Evolutionary conservation across 2,888 invertebrate species (phyloP).

Genomic region (Himalopsyche tibetana): DNA sequence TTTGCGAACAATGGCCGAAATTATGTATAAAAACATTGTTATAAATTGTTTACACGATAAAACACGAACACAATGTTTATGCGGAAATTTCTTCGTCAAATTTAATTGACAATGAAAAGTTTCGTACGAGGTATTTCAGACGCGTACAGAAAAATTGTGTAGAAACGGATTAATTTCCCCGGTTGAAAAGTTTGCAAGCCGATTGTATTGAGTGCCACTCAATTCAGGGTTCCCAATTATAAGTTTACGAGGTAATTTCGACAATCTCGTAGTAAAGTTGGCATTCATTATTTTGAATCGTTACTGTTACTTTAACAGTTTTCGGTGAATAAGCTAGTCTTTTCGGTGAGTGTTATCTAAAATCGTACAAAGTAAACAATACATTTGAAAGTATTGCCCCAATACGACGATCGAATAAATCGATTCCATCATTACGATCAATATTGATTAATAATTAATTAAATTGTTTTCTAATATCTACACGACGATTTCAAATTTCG

Average conservation of each 20-base stretch:
- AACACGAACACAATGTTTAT: conserved; percentile 38
- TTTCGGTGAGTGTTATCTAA: too few species aligned
- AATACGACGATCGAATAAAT: too few species aligned
- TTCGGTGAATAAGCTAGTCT: background rate
- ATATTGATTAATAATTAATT: too few species aligned
- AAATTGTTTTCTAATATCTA: too few species aligned
- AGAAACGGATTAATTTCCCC: background rate
- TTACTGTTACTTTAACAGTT: background rate
- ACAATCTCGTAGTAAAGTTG: background rate
- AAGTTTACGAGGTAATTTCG: conserved; percentile 35
- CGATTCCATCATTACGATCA: too few species aligned
- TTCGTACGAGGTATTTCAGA: background rate
- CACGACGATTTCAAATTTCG: too few species aligned
- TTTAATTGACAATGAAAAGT: conserved; percentile 38
- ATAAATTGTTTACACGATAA: conserved; percentile 37
- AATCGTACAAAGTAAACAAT: too few species aligned
- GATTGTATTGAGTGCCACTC: conserved; percentile 5
- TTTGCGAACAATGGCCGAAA: conserved; percentile 29
- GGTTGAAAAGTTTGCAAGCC: background rate
- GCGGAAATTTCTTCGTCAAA: conserved; percentile 38
- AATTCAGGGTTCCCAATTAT: conserved; percentile 8
- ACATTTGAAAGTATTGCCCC: too few species aligned
- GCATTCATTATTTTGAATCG: background rate
- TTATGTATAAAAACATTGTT: conserved; percentile 34
- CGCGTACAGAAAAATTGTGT: too few species aligned